Conservation (phyloP, 2,797 vertebrate genomes). For the Tragelaphus eurycerus region DNA sequence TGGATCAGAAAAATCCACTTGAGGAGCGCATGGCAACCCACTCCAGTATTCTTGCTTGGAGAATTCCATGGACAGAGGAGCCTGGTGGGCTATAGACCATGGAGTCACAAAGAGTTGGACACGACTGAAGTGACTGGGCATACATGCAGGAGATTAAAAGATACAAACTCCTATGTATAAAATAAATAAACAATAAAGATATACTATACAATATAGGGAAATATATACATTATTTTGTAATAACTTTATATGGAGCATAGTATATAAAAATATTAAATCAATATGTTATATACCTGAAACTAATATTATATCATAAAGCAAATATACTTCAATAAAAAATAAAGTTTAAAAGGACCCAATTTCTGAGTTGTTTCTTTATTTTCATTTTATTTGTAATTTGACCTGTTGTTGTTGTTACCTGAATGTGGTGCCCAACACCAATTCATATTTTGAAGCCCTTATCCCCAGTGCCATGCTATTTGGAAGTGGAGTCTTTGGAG, state of each 20-base stretch:
- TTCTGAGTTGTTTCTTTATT: background rate
- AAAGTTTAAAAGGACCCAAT: background rate
- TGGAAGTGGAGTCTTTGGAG: background rate
- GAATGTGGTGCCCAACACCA: background rate
- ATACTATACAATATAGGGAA: background rate
- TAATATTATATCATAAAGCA: background rate
- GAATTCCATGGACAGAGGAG: background rate
- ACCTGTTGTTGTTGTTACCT: background rate
- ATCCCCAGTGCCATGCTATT: background rate
- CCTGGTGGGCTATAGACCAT: background rate
- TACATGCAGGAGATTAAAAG: background rate
- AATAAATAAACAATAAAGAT: background rate
- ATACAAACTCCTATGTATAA: background rate
- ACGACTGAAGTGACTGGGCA: background rate
- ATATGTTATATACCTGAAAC: background rate
- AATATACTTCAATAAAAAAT: background rate
- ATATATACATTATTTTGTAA: background rate
- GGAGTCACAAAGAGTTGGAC: background rate
- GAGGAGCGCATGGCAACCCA: background rate
- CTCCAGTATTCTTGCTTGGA: background rate
- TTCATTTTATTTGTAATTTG: background rate
- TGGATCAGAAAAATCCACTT: background rate
- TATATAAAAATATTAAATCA: background rate
- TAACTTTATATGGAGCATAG: background rate
- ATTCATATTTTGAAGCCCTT: background rate